These are phyloP conservation scores for Rambutsinella grinnellia DNA, from an alignment of 2,888 invertebrate genomes.

Conservation along the genomic window DNA sequence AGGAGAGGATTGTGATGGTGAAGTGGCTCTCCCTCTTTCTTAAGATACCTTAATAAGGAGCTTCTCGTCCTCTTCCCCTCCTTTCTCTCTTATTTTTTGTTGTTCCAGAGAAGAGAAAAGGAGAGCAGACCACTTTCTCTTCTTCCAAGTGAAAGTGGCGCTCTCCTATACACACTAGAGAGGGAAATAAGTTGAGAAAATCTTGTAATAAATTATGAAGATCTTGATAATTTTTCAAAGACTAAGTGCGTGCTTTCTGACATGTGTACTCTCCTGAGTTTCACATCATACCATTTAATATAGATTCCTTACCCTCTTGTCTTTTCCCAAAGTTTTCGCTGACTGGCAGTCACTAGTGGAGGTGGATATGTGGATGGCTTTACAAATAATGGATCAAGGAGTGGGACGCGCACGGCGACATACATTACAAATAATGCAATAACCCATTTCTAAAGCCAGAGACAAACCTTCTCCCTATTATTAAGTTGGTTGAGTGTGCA, in stretches of 20 bases:
- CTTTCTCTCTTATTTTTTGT: too few relatives aligned
- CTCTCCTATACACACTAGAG: not conserved
- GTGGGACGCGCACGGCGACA: too few relatives aligned
- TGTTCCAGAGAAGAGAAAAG: not conserved
- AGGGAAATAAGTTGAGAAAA: conserved; percentile 37
- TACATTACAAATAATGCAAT: too few relatives aligned
- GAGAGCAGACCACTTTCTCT: not conserved
- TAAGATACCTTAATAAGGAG: not conserved
- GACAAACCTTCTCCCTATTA: too few relatives aligned
- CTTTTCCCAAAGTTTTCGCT: not conserved
- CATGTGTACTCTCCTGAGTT: conserved; percentile 54
- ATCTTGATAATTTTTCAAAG: conserved; percentile 64
- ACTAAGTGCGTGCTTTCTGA: conserved; percentile 61
- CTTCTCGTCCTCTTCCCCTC: not conserved
- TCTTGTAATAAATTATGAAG: conserved; percentile 60
- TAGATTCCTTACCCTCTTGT: not conserved
- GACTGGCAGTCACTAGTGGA: not conserved
- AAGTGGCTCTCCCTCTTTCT: not conserved
- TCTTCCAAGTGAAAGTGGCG: too few relatives aligned
- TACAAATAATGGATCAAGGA: too few relatives aligned
- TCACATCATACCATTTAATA: conserved; percentile 24
- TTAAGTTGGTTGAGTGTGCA: too few relatives aligned
- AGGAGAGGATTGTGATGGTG: not conserved
- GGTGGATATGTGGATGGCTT: not conserved
- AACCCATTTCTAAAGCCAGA: too few relatives aligned